A percentile compares a stretch with the other conserved stretches of the same genome.
phyloP scores from a whole-genome alignment of 2,113 vertebrate species.

The Sander vitreus region DNA sequence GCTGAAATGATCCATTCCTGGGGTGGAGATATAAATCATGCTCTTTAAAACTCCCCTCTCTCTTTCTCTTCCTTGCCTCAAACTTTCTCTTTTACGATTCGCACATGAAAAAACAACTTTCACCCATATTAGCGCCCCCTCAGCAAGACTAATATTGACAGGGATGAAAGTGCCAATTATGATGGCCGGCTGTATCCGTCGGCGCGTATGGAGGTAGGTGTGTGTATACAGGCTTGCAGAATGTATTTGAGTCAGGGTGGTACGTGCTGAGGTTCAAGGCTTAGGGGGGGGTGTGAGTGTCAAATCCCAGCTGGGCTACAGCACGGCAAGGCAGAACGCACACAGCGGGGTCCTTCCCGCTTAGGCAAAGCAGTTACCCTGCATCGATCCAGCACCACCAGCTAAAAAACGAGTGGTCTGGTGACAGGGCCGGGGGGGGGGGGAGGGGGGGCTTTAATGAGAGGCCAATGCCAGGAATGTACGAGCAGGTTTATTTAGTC shows the following conservation, averaged over 20 bases:
- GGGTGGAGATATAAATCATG: conserved; percentile 74
- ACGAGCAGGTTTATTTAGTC: conserved; percentile 79
- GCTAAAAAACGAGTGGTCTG: conserved; percentile 67
- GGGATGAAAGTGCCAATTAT: conserved; percentile 81
- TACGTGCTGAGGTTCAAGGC: conserved; percentile 47
- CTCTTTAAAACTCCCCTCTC: conserved; percentile 60
- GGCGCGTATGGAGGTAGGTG: neutral
- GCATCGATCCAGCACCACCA: conserved; percentile 39
- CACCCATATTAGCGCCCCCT: conserved; percentile 59
- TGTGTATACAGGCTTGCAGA: conserved; percentile 17
- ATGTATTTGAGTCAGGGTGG: conserved; percentile 32
- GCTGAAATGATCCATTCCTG: conserved; percentile 80
- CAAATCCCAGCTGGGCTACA: conserved; percentile 56
- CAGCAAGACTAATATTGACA: conserved; percentile 79
- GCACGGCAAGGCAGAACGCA: conserved; percentile 3
- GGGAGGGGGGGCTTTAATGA: conserved; percentile 73
- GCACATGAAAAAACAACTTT: conserved; percentile 81
- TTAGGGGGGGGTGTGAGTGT: conserved; percentile 18
- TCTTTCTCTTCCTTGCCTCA: conserved; percentile 33
- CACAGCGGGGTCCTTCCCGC: conserved; percentile 36
- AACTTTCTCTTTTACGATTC: conserved; percentile 66
- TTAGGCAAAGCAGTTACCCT: conserved; percentile 17
- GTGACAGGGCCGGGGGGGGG: conserved; percentile 32
- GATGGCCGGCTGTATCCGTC: conserved; percentile 61
- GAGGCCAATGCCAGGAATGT: conserved; percentile 76